Evolutionary conservation across 2,797 vertebrate genomes (phyloP).

Genomic region (Synaphobranchus kaupii): DNA sequence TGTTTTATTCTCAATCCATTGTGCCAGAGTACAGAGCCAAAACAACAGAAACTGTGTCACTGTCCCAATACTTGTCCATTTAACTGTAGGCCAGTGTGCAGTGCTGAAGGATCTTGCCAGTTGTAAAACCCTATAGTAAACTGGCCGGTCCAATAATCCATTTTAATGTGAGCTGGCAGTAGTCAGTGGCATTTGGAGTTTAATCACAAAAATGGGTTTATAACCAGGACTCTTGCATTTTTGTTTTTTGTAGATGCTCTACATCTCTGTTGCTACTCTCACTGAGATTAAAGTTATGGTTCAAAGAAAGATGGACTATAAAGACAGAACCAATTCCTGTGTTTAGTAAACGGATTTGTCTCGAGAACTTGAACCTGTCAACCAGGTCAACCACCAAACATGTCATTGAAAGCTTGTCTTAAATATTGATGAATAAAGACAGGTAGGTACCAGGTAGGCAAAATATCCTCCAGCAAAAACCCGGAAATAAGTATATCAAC

Average conservation of each 20-base stretch:
- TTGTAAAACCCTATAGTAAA: background rate
- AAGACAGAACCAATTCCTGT: background rate
- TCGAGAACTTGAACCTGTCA: background rate
- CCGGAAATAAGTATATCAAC: too few species aligned
- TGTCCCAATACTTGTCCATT: too few species aligned
- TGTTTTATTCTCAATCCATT: too few species aligned
- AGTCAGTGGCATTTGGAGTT: background rate
- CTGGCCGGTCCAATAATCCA: background rate
- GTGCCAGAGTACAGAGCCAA: too few species aligned
- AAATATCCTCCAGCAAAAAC: too few species aligned
- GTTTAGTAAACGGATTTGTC: background rate
- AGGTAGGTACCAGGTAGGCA: background rate
- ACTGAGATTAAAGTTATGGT: background rate
- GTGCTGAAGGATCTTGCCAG: background rate
- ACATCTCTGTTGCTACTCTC: background rate
- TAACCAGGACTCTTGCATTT: background rate
- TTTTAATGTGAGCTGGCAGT: conserved; percentile 1
- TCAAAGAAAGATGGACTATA: background rate
- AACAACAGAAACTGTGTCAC: too few species aligned
- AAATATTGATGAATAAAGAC: background rate
- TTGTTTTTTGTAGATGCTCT: background rate
- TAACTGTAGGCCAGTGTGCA: background rate
- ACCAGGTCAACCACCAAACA: background rate
- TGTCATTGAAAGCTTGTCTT: background rate
- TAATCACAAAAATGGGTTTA: background rate